Percentiles rank a stretch among this genome's conserved stretches.
Conservation (phyloP, 2,797 vertebrate genomes). For the Protosalanx chinensis region DNA sequence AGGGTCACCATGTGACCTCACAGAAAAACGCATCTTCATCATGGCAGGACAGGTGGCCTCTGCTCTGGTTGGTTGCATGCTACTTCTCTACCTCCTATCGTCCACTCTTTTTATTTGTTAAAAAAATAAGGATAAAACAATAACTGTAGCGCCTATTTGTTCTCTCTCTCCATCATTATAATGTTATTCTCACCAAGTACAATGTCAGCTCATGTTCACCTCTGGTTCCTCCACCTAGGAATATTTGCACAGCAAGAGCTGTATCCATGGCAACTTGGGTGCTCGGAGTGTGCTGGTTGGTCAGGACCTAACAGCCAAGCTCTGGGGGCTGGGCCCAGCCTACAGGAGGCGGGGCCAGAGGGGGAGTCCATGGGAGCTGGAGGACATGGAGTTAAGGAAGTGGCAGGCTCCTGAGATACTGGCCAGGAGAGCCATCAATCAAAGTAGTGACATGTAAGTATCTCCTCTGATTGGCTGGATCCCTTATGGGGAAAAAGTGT, state of each 20-base stretch:
- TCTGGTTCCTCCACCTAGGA: conserved; percentile 61
- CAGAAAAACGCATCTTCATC: conserved; percentile 84
- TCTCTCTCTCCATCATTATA: not conserved
- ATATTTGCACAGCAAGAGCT: conserved; percentile 78
- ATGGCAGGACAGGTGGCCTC: conserved; percentile 82
- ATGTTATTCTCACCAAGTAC: not conserved
- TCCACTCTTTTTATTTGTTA: not conserved
- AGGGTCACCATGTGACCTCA: conserved; percentile 73
- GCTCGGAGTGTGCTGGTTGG: conserved; percentile 85
- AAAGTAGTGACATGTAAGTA: conserved; percentile 81
- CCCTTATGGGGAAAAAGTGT: not conserved
- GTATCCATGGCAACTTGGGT: conserved; percentile 84
- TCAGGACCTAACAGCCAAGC: conserved; percentile 78
- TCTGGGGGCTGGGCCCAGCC: conserved; percentile 80
- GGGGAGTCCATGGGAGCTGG: conserved; percentile 2
- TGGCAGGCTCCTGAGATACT: conserved; percentile 91
- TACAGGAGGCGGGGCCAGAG: conserved; percentile 57
- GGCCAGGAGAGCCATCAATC: conserved; percentile 60
- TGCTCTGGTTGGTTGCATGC: conserved; percentile 79
- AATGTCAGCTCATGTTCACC: not conserved
- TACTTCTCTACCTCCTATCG: not conserved
- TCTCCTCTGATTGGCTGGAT: not conserved
- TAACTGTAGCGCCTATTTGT: too few species aligned
- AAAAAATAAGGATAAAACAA: too few species aligned
- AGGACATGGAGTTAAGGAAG: conserved; percentile 68